phyloP scores from a whole-genome alignment of 2,888 invertebrate genomes.

The Bembecia ichneumoniformis region DNA sequence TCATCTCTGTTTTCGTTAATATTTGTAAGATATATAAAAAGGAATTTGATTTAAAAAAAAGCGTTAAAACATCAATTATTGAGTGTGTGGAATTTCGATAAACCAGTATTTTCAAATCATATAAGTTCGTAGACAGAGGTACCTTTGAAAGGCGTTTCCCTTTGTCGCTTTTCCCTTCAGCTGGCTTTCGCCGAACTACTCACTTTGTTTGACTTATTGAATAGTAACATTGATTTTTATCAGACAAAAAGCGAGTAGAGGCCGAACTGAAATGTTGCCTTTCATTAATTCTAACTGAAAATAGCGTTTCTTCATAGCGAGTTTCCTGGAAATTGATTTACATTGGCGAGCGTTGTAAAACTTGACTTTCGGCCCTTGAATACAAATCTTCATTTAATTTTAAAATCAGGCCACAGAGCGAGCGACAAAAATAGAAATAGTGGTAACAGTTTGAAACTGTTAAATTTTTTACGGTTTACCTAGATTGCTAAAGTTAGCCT shows the following conservation, averaged over 20 bases:
- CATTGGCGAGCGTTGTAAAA: conserved; percentile 46
- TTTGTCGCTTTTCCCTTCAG: background rate
- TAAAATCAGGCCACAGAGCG: conserved; percentile 17
- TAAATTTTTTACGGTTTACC: too few species aligned
- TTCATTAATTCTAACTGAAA: background rate
- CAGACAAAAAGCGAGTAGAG: background rate
- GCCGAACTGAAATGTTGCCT: background rate
- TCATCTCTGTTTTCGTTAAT: too few species aligned
- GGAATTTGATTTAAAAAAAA: too few species aligned
- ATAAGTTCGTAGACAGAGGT: too few species aligned
- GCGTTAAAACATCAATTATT: too few species aligned
- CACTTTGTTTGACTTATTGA: background rate
- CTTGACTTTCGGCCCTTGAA: conserved; percentile 40
- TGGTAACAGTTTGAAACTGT: background rate
- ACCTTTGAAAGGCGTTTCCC: too few species aligned
- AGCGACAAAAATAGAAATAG: background rate
- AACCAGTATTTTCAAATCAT: too few species aligned
- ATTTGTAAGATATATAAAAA: too few species aligned
- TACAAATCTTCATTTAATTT: conserved; percentile 55
- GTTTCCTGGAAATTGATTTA: conserved; percentile 43
- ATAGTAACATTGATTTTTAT: background rate
- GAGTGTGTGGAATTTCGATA: too few species aligned
- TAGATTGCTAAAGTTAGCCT: too few species aligned
- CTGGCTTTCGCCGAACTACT: background rate
- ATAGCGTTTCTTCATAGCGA: background rate